Evolutionary conservation across 2,113 vertebrate genomes (phyloP).

Genomic region (Urocitellus parryii): DNA sequence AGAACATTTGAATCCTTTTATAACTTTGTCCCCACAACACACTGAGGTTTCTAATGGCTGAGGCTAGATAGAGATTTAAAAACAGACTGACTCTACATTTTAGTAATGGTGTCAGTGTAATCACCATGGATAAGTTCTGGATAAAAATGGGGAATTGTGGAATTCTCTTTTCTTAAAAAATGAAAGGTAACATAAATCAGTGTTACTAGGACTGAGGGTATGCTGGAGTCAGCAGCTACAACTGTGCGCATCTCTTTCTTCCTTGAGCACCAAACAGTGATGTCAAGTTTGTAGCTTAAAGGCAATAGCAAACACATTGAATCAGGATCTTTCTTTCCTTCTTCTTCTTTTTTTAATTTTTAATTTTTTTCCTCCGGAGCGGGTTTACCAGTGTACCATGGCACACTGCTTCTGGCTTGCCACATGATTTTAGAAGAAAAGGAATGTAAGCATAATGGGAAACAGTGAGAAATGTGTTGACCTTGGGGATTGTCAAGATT

Average conservation of each 20-base stretch:
- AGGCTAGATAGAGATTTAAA: background rate
- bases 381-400: background rate
- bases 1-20: background rate
- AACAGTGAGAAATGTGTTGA: background rate
- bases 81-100: background rate
- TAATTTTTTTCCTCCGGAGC: background rate
- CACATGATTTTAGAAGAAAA: background rate
- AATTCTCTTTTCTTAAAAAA: slow-evolving; percentile 11
- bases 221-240: background rate
- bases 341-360: too few relatives aligned
- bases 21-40: background rate
- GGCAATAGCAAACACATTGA: background rate
- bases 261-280: background rate
- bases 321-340: background rate
- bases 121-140: background rate
- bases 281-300: background rate
- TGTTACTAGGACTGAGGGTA: background rate
- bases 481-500: background rate
- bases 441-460: background rate
- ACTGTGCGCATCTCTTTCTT: background rate
- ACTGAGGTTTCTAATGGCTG: background rate
- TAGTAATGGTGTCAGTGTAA: background rate
- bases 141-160: background rate
- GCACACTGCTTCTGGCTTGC: background rate
- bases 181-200: background rate